These are phyloP conservation scores for Peromyscus melanophrys DNA, from an alignment of 2,797 vertebrate species.

Conservation along the genomic window DNA sequence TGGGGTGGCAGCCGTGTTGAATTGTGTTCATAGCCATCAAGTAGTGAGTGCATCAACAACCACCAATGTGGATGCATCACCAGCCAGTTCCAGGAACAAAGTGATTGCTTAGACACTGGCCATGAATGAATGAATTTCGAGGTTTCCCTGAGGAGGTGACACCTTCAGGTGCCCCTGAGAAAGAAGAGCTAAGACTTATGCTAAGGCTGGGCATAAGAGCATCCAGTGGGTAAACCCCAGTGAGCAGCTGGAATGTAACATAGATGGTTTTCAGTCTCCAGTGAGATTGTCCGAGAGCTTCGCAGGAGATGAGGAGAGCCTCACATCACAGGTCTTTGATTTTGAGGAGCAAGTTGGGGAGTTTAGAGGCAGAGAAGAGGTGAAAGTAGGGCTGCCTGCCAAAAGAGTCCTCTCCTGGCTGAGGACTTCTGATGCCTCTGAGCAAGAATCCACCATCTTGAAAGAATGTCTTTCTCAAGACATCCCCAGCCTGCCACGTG, in stretches of 20 bases:
- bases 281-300: neutral
- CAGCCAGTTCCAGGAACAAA: too few relatives aligned
- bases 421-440: neutral
- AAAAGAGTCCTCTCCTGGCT: neutral
- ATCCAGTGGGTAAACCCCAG: neutral
- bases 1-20: neutral
- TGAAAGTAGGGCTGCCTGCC: neutral
- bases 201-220: neutral
- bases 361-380: neutral
- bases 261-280: fast-evolving
- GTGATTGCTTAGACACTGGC: neutral
- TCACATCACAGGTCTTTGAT: neutral
- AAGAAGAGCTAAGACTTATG: fast-evolving
- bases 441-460: too few relatives aligned
- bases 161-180: neutral
- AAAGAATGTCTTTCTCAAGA: neutral
- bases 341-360: neutral
- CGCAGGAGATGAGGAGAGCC: neutral
- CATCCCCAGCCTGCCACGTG: neutral
- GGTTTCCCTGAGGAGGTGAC: too few relatives aligned
- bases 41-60: too few relatives aligned
- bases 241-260: neutral
- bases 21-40: too few relatives aligned
- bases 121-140: neutral
- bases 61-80: neutral